A percentile compares a stretch with the other conserved stretches of the same genome.
Evolutionary conservation across 2,888 invertebrate genomes (phyloP).

Genomic region (Synanthedon tipuliformis): DNA sequence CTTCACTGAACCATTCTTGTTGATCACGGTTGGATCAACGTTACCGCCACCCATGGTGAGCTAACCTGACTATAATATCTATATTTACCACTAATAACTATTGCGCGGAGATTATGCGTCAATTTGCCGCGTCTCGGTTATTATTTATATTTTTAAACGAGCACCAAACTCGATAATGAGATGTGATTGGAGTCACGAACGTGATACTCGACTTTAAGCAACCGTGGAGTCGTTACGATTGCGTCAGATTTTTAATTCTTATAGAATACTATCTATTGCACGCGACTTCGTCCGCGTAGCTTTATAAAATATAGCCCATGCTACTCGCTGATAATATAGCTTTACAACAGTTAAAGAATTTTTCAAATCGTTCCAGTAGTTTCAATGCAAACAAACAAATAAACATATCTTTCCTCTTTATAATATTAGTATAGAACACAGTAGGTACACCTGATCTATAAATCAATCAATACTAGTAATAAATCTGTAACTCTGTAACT

Average conservation of each 20-base stretch:
- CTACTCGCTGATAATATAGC: too few species aligned
- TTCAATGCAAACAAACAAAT: too few species aligned
- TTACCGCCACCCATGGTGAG: constrained; percentile 20
- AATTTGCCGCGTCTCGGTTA: constrained; percentile 28
- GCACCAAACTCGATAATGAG: constrained; percentile 62
- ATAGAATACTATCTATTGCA: too few species aligned
- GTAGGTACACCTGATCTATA: too few species aligned
- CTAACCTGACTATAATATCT: constrained; percentile 40
- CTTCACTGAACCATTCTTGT: constrained; percentile 1
- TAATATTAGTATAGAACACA: too few species aligned
- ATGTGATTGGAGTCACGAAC: constrained; percentile 47
- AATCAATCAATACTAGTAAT: too few species aligned
- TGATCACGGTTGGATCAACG: constrained; percentile 7
- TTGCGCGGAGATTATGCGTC: constrained; percentile 58
- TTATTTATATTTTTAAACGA: constrained; percentile 66
- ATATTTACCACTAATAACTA: constrained; percentile 57
- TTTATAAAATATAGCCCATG: too few species aligned
- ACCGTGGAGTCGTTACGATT: not conserved
- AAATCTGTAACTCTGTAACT: too few species aligned
- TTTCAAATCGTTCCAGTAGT: too few species aligned
- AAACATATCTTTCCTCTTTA: too few species aligned
- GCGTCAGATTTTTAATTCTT: not conserved
- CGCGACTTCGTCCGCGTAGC: too few species aligned
- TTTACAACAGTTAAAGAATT: too few species aligned
- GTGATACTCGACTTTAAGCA: constrained; percentile 22